Conservation (phyloP, 2,797 vertebrate genomes). For the Pangasius djambal region DNA sequence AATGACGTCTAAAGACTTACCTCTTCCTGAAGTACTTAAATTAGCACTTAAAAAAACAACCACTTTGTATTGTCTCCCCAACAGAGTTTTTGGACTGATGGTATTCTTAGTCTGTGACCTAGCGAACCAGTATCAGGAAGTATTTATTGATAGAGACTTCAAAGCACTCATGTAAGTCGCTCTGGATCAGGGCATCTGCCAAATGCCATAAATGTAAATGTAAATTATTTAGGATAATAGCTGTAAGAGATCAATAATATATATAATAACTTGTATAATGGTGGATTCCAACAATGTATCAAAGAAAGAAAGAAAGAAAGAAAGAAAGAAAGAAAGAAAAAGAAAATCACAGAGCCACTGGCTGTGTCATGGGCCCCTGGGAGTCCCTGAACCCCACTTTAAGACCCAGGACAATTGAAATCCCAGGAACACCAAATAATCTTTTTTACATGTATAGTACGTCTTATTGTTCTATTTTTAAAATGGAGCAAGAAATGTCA, state of each 20-base stretch:
- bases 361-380: neutral
- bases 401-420: neutral
- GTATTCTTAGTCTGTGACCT: too few relatives aligned
- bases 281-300: neutral
- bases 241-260: neutral
- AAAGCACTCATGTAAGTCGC: too few relatives aligned
- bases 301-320: neutral
- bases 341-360: neutral
- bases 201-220: too few relatives aligned
- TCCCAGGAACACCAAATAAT: neutral
- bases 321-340: neutral
- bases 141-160: too few relatives aligned
- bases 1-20: too few relatives aligned
- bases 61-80: too few relatives aligned
- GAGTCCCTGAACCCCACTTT: neutral
- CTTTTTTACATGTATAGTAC: neutral
- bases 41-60: too few relatives aligned
- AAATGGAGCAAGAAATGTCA: slow-evolving; percentile 24
- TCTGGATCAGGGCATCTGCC: too few relatives aligned
- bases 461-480: neutral
- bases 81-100: too few relatives aligned
- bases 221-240: too few relatives aligned
- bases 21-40: too few relatives aligned
- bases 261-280: neutral
- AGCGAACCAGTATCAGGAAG: too few relatives aligned